Evolutionary conservation across 2,113 vertebrate species (phyloP), one percentile per base, ranked within the genome.

Genomic region (Saimiri boliviensis): DNA sequence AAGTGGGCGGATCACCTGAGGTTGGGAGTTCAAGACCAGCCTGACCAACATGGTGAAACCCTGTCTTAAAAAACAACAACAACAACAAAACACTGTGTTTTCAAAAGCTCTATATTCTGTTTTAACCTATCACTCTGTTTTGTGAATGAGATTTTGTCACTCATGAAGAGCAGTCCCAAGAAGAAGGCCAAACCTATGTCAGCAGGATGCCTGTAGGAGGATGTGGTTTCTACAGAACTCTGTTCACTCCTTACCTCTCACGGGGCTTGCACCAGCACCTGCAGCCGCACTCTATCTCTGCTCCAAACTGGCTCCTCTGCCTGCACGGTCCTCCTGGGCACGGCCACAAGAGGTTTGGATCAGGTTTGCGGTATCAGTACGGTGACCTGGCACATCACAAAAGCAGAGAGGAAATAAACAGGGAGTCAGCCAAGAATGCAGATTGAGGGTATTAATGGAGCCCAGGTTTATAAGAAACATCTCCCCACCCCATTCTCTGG

Each of bases 251-350:
- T 93, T 35, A 85, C 37, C 30, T 93, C 49, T 37, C 4, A 0
- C 0, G 7, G 56, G 6, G 6, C 4, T 84, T 19, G 37, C 71
- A 12, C 56, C 42, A 77, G 40, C 73, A 25, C 47, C 74, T 54
- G 14, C 20, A 40, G 32, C 35, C 3, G 0, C 20, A 0, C 66
- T 52, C 8, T 11, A 3, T 42, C 47, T 54, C 52, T 8, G 27
- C 30, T 45, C 60, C 42, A 8, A 0, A 14, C 21, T 68, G 40
- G 27, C 27, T 66, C 14, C 21, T 21, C 20, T 47, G 73, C 47
- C 19, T 0, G 0, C 20, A 10, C 0, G 0, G 2, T 56, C n/a
- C 49, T 45, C 52, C 81, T 49, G 56, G 40, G 52, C 0, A 2
- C 12, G 20, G n/a, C 13, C n/a, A 5, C 20, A 13, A 7, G 8